Base-by-base conservation (phyloP, 2,113 vertebrate species). In the Sterna hirundo region DNA sequence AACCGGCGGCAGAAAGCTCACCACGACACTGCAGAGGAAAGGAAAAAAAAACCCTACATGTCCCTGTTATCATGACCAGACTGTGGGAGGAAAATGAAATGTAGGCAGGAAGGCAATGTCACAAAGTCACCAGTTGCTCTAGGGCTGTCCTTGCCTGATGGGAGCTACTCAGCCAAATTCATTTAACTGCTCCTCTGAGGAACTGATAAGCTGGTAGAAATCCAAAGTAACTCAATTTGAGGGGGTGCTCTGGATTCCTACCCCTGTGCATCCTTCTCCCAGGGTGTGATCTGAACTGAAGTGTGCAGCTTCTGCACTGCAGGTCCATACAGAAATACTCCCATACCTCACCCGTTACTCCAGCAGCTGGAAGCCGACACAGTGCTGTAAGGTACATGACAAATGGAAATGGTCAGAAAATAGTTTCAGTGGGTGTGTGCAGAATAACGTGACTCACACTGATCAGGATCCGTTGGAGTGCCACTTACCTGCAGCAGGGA, bases 391-490 rank as follows among this genome's bases (percentile, higher is more conserved):
- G 57, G 38, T n/a, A 61, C 21, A 49, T 3, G 9, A n/a, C 54
- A 54, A 54, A 70, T 46, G 27, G 55, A 86, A 90, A 80, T n/a
- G 62, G 79, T 88, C 78, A 95, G 61, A 95, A 95, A 65, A 88
- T 17, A 77, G 46, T 83, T 94, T 90, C 51, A 81, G 46, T 77
- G 70, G 83, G 54, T n/a, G 46, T 88, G 49, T 70, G 32, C 17
- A 36, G 62, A 88, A 62, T 74, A 92, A 83, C 1, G 0, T 80
- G 87, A 93, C 40, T 87, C 70, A 54, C 26, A 42, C 46, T 42
- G 40, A 23, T 83, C 58, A 72, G 90, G 66, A 74, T 66, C 70
- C 1, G 0, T 32, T 80, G n/a, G 68, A 83, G 51, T 83, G 51
- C 66, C 75, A 70, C 75, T 93, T 81, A 80, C 58, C 49, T 83